These are phyloP conservation scores for Clarias macrocephalus DNA, from an alignment of 2,113 vertebrate genomes.

Conservation along the genomic window DNA sequence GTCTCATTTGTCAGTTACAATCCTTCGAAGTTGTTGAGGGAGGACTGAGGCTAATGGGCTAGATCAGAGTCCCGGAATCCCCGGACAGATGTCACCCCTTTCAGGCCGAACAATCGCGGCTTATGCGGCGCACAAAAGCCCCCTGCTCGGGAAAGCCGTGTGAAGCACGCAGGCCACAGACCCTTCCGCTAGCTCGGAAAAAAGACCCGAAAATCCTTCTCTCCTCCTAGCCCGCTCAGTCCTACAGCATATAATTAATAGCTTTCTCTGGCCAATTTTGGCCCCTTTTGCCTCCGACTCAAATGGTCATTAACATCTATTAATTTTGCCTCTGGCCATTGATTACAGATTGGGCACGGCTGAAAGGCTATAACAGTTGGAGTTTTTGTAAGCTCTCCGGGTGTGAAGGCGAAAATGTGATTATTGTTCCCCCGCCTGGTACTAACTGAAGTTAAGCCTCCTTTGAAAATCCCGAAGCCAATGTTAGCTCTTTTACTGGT, in stretches of 20 bases:
- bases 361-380: constrained; percentile 73
- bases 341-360: constrained; percentile 58
- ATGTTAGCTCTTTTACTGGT: constrained; percentile 66
- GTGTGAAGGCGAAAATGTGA: constrained; percentile 70
- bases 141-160: constrained; percentile 64
- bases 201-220: constrained; percentile 33
- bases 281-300: constrained; percentile 70
- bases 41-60: constrained; percentile 47
- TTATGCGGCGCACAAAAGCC: constrained; percentile 57
- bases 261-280: constrained; percentile 69
- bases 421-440: constrained; percentile 70
- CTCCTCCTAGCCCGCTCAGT: constrained; percentile 54
- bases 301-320: constrained; percentile 75
- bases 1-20: constrained; percentile 59
- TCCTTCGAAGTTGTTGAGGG: constrained; percentile 50
- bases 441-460: constrained; percentile 73
- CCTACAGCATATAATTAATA: constrained; percentile 73
- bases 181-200: constrained; percentile 51
- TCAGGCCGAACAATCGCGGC: constrained; percentile 70
- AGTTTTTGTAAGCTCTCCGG: constrained; percentile 65
- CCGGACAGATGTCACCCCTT: constrained; percentile 72
- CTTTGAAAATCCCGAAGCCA: constrained; percentile 61
- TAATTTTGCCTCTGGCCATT: constrained; percentile 78
- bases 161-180: constrained; percentile 67
- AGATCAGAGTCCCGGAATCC: constrained; percentile 65